Evolutionary conservation across 2,797 vertebrate genomes (phyloP).

Genomic region (Sciurus carolinensis): DNA sequence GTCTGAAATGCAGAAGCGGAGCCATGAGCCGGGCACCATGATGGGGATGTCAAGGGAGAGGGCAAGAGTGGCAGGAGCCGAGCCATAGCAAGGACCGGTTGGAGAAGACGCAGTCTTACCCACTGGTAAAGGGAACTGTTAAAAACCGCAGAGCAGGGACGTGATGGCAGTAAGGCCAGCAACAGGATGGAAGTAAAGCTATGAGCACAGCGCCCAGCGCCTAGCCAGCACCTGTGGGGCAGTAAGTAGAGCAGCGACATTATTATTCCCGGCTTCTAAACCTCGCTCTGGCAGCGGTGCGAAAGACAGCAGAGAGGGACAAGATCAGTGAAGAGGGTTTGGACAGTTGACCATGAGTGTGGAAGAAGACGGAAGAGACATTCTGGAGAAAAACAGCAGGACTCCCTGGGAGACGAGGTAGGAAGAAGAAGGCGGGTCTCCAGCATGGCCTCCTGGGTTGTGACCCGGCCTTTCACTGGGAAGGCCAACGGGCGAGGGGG

Average conservation of each 20-base stretch:
- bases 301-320: not conserved
- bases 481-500: not conserved
- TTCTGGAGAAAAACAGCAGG: not conserved
- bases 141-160: not conserved
- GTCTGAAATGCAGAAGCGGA: not conserved
- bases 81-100: not conserved
- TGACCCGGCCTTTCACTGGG: not conserved
- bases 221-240: not conserved
- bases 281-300: not conserved
- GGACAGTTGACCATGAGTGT: not conserved
- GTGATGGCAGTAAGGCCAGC: not conserved
- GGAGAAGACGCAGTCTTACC: not conserved
- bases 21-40: rapidly evolving
- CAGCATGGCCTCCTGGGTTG: not conserved
- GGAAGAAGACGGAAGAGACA: not conserved
- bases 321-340: not conserved
- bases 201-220: not conserved
- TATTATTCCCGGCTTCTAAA: not conserved
- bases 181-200: not conserved
- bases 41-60: not conserved
- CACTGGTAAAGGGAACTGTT: not conserved
- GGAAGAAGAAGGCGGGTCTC: not conserved
- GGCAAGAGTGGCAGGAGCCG: not conserved
- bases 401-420: not conserved
- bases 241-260: no score